These are phyloP conservation scores for Oplegnathus fasciatus DNA, from an alignment of 2,113 vertebrate species.

Conservation along the genomic window DNA sequence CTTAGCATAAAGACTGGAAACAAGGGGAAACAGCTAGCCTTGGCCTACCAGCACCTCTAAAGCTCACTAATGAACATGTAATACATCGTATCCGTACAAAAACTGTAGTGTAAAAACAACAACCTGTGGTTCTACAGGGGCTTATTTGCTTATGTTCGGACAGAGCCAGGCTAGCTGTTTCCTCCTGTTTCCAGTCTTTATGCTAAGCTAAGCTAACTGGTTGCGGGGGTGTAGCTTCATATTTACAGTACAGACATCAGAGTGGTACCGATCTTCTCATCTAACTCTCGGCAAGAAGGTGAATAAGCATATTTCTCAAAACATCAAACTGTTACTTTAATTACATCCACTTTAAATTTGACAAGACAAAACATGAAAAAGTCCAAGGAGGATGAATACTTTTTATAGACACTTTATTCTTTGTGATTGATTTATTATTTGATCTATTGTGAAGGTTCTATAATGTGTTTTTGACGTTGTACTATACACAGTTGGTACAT, in stretches of 20 bases:
- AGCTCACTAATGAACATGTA: too few relatives aligned
- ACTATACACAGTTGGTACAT: neutral
- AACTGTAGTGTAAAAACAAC: neutral
- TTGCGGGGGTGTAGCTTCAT: too few relatives aligned
- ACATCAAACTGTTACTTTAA: neutral
- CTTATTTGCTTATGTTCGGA: too few relatives aligned
- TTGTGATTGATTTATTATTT: neutral
- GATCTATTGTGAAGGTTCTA: slow-evolving; percentile 4
- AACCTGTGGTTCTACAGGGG: neutral
- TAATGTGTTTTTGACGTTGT: neutral
- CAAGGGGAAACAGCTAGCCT: too few relatives aligned
- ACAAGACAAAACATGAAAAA: neutral
- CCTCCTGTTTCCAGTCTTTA: neutral
- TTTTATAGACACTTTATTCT: neutral
- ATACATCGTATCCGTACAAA: too few relatives aligned
- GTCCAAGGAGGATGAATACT: neutral
- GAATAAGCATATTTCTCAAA: neutral
- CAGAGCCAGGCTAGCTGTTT: too few relatives aligned
- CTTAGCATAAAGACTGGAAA: neutral
- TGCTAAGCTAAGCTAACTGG: too few relatives aligned
- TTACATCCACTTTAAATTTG: neutral
- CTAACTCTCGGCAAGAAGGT: neutral
- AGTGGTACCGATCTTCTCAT: neutral
- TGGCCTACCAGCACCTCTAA: too few relatives aligned
- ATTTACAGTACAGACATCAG: neutral